Evolutionary conservation across 1,140 invertebrate species (phyloP).

Genomic region (Calliopsis andreniformis): DNA sequence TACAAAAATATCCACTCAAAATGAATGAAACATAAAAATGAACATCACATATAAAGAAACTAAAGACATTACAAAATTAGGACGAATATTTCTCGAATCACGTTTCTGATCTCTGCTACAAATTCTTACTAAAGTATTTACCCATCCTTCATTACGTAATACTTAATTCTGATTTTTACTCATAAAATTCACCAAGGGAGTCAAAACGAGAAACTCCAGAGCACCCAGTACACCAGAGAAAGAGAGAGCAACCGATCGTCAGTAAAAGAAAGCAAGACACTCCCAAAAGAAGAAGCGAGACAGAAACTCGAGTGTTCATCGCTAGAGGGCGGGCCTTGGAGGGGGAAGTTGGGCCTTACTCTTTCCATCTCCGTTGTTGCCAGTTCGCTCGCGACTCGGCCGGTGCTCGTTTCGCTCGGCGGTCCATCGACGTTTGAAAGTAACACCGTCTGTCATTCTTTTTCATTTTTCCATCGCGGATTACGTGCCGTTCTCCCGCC

Average conservation of each 20-base stretch:
- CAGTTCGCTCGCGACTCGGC: constrained; percentile 57
- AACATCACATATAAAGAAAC: too few relatives aligned
- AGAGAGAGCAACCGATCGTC: not conserved
- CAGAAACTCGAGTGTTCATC: constrained; percentile 5
- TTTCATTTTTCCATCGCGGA: constrained; percentile 5
- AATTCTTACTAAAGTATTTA: too few relatives aligned
- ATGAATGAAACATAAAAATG: too few relatives aligned
- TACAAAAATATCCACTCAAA: too few relatives aligned
- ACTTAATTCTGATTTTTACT: too few relatives aligned
- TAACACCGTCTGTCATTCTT: constrained; percentile 10
- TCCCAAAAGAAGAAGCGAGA: not conserved
- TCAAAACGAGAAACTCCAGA: too few relatives aligned
- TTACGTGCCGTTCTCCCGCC: not conserved
- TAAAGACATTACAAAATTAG: too few relatives aligned
- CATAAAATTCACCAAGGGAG: too few relatives aligned
- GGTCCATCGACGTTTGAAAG: constrained; percentile 35
- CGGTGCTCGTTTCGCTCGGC: constrained; percentile 32
- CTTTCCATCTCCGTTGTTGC: constrained; percentile 57
- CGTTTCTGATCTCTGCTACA: too few relatives aligned
- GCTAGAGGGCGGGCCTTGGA: constrained; percentile 38
- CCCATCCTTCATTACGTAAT: too few relatives aligned
- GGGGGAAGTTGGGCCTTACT: constrained; percentile 65
- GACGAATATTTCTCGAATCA: too few relatives aligned
- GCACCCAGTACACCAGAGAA: constrained; percentile 9
- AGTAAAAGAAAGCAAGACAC: not conserved